Percentiles rank a stretch among this genome's conserved stretches.
Conservation (phyloP, 1,140 invertebrate species). For the Lepeophtheirus salmonis region DNA sequence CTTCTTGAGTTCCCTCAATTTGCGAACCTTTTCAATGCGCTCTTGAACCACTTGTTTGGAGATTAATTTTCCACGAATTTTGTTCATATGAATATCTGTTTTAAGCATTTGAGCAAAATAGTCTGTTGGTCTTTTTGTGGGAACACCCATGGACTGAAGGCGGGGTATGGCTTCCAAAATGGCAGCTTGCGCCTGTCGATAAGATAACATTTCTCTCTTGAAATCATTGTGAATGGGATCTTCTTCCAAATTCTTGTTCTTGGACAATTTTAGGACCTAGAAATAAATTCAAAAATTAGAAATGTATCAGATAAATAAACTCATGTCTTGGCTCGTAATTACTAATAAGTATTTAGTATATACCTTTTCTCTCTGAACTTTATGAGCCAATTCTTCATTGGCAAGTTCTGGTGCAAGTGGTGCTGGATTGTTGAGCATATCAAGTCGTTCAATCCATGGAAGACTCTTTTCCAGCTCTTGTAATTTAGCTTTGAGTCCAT, state of each 20-base stretch:
- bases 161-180: slow-evolving; percentile 17
- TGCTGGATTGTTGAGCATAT: slow-evolving; percentile 15
- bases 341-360: not conserved
- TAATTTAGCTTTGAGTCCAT: slow-evolving; percentile 9
- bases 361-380: not conserved
- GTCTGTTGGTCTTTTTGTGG: slow-evolving; percentile 71
- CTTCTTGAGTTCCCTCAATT: slow-evolving; percentile 73
- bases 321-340: too few species aligned
- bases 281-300: too few species aligned
- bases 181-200: slow-evolving; percentile 72
- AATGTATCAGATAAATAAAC: too few species aligned
- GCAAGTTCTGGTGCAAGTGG: slow-evolving; percentile 16
- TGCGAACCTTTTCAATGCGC: slow-evolving; percentile 65
- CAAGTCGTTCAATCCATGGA: slow-evolving; percentile 16
- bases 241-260: slow-evolving; percentile 28
- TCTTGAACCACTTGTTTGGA: slow-evolving; percentile 63
- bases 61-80: slow-evolving; percentile 62
- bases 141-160: slow-evolving; percentile 50
- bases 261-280: slow-evolving; percentile 2
- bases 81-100: slow-evolving; percentile 91
- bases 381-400: slow-evolving; percentile 10
- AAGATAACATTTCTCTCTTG: slow-evolving; percentile 69
- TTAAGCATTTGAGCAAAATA: slow-evolving; percentile 99
- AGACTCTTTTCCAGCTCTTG: not conserved
- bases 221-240: slow-evolving; percentile 82